These are phyloP conservation scores for Nilaparvata lugens DNA, from an alignment of 1,140 invertebrate species.

Conservation along the genomic window DNA sequence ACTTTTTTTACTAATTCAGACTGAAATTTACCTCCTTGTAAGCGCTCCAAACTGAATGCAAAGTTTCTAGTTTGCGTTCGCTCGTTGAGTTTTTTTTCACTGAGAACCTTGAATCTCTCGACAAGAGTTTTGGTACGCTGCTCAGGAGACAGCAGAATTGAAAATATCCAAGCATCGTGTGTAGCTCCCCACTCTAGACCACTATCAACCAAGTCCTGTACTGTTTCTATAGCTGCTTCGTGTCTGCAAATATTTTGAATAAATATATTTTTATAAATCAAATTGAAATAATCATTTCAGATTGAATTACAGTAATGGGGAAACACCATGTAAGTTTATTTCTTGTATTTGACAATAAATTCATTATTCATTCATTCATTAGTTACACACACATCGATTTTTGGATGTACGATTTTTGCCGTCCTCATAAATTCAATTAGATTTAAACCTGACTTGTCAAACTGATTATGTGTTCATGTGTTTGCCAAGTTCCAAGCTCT, in stretches of 20 bases:
- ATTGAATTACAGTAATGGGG: no score
- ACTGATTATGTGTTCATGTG: no score
- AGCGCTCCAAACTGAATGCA: conserved; percentile 42
- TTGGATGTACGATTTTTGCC: no score
- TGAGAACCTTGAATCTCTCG: conserved; percentile 35
- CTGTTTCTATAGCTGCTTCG: conserved; percentile 40
- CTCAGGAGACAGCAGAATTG: conserved; percentile 38
- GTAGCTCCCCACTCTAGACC: conserved; percentile 44
- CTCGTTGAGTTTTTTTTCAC: conserved; percentile 34
- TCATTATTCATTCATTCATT: no score
- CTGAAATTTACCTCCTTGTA: conserved; percentile 40
- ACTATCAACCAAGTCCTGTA: conserved; percentile 40
- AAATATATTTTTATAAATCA: not conserved
- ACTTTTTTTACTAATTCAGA: no score
- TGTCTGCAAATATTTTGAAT: conserved; percentile 27
- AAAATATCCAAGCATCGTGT: conserved; percentile 46
- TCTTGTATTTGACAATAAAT: no score
- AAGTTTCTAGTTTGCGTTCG: conserved; percentile 37
- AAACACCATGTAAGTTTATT: no score
- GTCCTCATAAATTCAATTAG: no score
- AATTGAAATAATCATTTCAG: not conserved
- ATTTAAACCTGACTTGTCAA: no score
- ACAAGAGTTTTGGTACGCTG: conserved; percentile 36
- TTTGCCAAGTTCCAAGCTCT: no score
- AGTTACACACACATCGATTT: no score